Percentiles rank a stretch among this genome's conserved stretches.
Evolutionary conservation across 2,113 vertebrate species (phyloP).

Genomic region (Gallinago paraguaiae): DNA sequence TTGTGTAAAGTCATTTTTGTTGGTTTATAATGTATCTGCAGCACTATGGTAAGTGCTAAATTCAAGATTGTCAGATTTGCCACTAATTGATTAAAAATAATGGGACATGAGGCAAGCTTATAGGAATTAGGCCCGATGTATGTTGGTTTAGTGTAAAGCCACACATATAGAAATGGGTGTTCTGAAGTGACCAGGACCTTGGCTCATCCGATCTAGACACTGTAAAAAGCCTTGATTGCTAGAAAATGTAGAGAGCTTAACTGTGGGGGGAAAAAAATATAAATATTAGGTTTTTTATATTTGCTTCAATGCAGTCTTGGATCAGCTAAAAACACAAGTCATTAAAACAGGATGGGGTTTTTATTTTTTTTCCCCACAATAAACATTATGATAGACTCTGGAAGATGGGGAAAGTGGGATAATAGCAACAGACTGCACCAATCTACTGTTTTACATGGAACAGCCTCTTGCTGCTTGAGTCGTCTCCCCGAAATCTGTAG

Average conservation of each 20-base stretch:
- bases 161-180: neutral
- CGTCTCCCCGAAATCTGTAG: neutral
- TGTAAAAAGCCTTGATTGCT: neutral
- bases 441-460: neutral
- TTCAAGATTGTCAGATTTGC: neutral
- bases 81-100: neutral
- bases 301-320: neutral
- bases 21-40: neutral
- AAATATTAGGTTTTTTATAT: neutral
- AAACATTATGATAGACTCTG: neutral
- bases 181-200: neutral
- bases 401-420: neutral
- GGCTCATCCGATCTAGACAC: neutral
- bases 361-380: neutral
- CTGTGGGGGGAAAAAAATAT: too few relatives aligned
- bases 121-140: neutral
- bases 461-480: neutral
- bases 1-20: neutral
- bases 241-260: neutral
- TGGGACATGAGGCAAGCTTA: neutral
- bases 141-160: neutral
- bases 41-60: neutral
- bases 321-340: neutral
- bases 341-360: neutral
- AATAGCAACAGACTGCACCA: neutral